Evolutionary conservation across 2,113 vertebrate genomes (phyloP).

Genomic region (Cathartes aura): DNA sequence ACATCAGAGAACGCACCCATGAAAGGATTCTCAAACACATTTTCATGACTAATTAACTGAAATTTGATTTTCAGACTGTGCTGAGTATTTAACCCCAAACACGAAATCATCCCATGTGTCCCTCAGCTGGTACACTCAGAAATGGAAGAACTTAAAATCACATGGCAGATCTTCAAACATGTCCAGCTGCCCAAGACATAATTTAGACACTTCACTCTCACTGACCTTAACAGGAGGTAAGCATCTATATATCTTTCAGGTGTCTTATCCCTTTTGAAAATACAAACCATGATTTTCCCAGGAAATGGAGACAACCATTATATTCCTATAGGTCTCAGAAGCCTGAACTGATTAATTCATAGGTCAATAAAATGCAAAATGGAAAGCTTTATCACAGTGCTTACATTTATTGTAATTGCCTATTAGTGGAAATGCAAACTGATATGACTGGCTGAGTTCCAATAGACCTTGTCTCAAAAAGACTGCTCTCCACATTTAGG

Average conservation of each 20-base stretch:
- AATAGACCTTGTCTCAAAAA: not conserved
- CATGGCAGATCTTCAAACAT: not conserved
- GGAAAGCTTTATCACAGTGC: not conserved
- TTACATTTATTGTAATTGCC: not conserved
- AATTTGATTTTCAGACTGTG: not conserved
- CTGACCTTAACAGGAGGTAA: not conserved
- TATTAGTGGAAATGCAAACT: not conserved
- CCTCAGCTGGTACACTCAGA: not conserved
- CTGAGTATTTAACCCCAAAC: not conserved
- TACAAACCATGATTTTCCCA: not conserved
- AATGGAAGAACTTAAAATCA: not conserved
- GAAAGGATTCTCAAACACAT: not conserved
- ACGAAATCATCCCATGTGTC: not conserved
- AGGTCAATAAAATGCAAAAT: not conserved
- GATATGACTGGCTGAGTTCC: not conserved
- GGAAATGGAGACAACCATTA: not conserved
- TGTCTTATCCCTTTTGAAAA: not conserved
- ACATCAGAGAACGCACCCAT: not conserved
- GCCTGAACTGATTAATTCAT: not conserved
- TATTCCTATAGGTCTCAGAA: not conserved
- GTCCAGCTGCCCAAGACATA: not conserved
- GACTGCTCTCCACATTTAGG: not conserved
- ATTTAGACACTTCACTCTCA: not conserved
- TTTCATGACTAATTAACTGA: not conserved
- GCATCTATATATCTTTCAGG: not conserved